Conservation (phyloP, 2,113 vertebrate species). For the Rhinolophus ferrumequinum region DNA sequence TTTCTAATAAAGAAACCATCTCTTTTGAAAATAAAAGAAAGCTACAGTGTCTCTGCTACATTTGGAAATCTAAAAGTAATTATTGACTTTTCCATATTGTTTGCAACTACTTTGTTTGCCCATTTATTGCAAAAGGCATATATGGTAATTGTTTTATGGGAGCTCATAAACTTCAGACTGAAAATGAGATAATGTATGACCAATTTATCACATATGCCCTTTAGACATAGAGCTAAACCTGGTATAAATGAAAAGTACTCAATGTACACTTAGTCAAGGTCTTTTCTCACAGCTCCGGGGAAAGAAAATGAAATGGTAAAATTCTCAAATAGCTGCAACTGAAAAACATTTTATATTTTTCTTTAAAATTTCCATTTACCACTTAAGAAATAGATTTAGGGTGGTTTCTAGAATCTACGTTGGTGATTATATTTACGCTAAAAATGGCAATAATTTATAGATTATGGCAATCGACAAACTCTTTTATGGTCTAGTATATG, state of each 20-base stretch:
- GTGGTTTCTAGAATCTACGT: neutral
- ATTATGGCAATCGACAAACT: neutral
- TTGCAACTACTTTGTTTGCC: constrained; percentile 68
- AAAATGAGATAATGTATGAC: constrained; percentile 75
- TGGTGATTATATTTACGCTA: neutral
- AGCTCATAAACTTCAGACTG: constrained; percentile 68
- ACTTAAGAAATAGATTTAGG: constrained; percentile 17
- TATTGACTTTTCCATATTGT: constrained; percentile 76
- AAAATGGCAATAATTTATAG: neutral
- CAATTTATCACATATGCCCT: constrained; percentile 60
- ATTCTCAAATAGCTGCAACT: constrained; percentile 25
- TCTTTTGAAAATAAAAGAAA: constrained; percentile 69
- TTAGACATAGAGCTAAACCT: constrained; percentile 53
- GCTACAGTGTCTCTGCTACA: constrained; percentile 51
- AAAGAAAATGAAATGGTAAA: constrained; percentile 21
- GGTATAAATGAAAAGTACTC: constrained; percentile 42
- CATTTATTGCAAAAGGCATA: constrained; percentile 70
- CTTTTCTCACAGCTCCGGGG: constrained; percentile 37
- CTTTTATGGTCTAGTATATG: neutral
- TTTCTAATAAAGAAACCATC: constrained; percentile 76
- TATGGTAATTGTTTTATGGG: constrained; percentile 68
- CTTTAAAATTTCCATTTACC: neutral
- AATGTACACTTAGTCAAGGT: constrained; percentile 38
- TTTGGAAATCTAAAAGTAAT: constrained; percentile 79
- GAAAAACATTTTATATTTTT: constrained; percentile 30